A percentile compares a stretch with the other conserved stretches of the same genome.
Conservation (phyloP, 2,797 vertebrate species). For the Pelobates cultripes region DNA sequence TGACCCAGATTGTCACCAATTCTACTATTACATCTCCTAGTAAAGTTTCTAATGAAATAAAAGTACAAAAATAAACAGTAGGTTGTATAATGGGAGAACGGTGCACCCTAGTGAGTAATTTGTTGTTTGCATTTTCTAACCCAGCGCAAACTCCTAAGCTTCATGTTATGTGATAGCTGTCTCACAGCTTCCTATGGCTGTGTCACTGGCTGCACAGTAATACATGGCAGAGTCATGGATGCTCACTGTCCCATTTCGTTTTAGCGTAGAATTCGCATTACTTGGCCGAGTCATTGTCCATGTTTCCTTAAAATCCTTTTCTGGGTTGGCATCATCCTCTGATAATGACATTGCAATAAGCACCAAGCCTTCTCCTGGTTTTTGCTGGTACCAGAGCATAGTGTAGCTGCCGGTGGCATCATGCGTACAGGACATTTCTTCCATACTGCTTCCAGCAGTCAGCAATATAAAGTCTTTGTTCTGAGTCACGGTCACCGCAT, state of each 20-base stretch:
- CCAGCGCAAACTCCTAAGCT: no score
- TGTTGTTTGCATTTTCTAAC: no score
- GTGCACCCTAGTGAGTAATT: no score
- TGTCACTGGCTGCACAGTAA: conserved; percentile 17
- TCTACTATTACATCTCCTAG: no score
- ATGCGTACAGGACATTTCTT: conserved; percentile 6
- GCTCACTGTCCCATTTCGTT: background rate
- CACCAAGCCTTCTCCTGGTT: conserved; percentile 4
- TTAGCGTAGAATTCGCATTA: background rate
- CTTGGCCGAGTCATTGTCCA: background rate
- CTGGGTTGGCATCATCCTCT: background rate
- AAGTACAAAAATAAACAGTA: no score
- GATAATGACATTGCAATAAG: conserved; percentile 4
- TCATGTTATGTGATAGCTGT: no score
- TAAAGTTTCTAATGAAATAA: no score
- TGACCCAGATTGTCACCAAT: no score
- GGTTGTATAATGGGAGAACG: no score
- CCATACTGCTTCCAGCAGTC: background rate
- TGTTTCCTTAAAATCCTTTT: background rate
- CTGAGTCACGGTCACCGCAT: conserved; percentile 5
- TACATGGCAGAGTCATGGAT: background rate
- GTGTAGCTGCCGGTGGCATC: background rate
- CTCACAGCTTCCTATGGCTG: background rate
- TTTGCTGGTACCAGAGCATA: conserved; percentile 54
- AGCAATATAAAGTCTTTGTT: background rate